phyloP scores from a whole-genome alignment of 2,113 vertebrate genomes.

The Verasper variegatus region DNA sequence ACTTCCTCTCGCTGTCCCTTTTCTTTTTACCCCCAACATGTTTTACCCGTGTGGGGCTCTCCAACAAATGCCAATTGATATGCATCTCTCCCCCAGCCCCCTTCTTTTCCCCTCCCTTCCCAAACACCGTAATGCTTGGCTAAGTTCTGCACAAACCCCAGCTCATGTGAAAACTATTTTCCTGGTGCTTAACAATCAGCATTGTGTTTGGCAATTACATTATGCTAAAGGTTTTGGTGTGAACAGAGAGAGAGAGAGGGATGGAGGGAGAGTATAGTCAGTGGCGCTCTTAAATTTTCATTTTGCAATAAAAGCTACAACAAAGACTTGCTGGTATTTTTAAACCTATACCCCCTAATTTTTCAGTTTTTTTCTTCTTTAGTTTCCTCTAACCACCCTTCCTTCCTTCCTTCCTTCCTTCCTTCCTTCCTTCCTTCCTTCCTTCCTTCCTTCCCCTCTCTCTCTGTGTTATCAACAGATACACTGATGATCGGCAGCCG shows the following conservation, averaged over 20 bases:
- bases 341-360: conserved; percentile 32
- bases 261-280: conserved; percentile 45
- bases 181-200: conserved; percentile 51
- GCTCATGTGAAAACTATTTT: conserved; percentile 60
- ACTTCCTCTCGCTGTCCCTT: conserved; percentile 33
- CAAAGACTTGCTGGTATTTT: conserved; percentile 48
- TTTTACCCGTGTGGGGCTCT: conserved; percentile 35
- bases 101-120: conserved; percentile 1
- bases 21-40: conserved; percentile 22
- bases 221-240: conserved; percentile 55
- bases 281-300: conserved; percentile 65
- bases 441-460: background rate
- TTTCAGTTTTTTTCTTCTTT: background rate
- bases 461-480: conserved; percentile 46
- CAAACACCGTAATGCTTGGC: conserved; percentile 25
- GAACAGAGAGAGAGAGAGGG: conserved; percentile 30
- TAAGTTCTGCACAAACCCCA: conserved; percentile 47
- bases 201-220: conserved; percentile 70
- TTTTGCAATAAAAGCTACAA: conserved; percentile 57
- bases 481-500: conserved; percentile 50
- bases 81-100: conserved; percentile 16
- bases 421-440: background rate
- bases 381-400: background rate
- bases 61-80: conserved; percentile 51
- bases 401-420: background rate